These are phyloP conservation scores for Punctoribates punctum DNA, from an alignment of 2,888 invertebrate species.

Conservation along the genomic window DNA sequence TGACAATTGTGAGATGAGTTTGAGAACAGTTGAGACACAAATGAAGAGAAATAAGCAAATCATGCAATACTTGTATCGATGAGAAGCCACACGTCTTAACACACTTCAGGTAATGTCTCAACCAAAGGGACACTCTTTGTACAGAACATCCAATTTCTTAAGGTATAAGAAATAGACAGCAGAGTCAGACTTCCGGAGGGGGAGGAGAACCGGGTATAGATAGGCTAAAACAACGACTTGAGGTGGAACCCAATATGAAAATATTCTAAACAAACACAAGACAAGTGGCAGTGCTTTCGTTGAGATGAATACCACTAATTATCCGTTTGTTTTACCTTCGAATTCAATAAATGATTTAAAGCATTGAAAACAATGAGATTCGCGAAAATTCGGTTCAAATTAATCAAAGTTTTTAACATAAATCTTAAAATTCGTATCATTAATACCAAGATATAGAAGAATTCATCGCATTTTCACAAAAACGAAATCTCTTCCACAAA, in stretches of 20 bases:
- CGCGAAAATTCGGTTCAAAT: not conserved
- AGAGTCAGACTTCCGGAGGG: conserved; percentile 26
- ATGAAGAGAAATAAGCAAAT: conserved; percentile 25
- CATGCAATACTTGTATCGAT: conserved; percentile 27
- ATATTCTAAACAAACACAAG: conserved; percentile 15
- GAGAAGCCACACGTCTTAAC: conserved; percentile 20
- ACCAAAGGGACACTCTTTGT: conserved; percentile 18
- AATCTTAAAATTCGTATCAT: not conserved
- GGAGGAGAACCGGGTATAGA: conserved; percentile 25
- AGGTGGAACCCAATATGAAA: conserved; percentile 28
- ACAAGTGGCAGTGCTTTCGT: conserved; percentile 3
- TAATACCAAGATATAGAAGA: too few species aligned
- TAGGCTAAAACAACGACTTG: conserved; percentile 21
- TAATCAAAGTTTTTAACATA: not conserved
- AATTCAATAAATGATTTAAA: not conserved
- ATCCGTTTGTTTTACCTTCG: conserved; percentile 3
- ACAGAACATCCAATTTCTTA: conserved; percentile 21
- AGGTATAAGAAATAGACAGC: conserved; percentile 30
- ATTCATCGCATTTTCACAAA: too few species aligned
- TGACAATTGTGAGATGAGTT: not conserved
- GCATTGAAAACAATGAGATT: conserved; percentile 9
- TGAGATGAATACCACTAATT: not conserved
- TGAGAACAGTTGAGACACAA: conserved; percentile 8
- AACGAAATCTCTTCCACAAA: too few species aligned
- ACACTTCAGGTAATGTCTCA: conserved; percentile 34